Evolutionary conservation across 2,888 invertebrate species (phyloP).

Genomic region (Lucinisca nassula): DNA sequence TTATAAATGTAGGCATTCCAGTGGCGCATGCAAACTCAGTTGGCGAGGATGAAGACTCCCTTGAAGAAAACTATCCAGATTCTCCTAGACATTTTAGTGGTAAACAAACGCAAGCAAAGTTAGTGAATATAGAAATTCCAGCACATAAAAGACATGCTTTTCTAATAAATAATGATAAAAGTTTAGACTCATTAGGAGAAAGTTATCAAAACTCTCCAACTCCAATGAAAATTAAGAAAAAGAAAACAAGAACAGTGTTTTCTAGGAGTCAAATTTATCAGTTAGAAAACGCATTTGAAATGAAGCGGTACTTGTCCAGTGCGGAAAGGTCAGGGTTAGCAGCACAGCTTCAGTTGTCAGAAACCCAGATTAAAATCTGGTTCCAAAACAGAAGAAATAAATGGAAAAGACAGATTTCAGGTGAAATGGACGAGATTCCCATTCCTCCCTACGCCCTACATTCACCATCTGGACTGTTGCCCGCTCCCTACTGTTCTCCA

Average conservation of each 20-base stretch:
- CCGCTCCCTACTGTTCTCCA: slow-evolving; percentile 32
- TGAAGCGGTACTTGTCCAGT: slow-evolving; percentile 65
- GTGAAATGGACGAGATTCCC: slow-evolving; percentile 72
- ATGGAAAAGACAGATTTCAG: slow-evolving; percentile 72
- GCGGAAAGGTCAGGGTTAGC: slow-evolving; percentile 64
- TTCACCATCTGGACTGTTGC: slow-evolving; percentile 24
- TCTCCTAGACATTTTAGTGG: neutral
- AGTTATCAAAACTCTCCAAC: slow-evolving; percentile 65
- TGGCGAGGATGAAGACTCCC: neutral
- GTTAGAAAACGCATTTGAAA: slow-evolving; percentile 66
- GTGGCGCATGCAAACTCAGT: neutral
- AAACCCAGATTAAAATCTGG: slow-evolving; percentile 72
- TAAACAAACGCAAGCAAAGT: neutral
- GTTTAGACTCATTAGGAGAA: slow-evolving; percentile 67
- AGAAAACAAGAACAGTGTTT: slow-evolving; percentile 70
- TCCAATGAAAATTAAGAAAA: slow-evolving; percentile 63
- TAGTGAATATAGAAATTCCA: neutral
- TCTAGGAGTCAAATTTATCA: slow-evolving; percentile 67
- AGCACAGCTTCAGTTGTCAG: slow-evolving; percentile 53
- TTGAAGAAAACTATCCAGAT: neutral
- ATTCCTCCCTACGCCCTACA: slow-evolving; percentile 58
- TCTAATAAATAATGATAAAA: slow-evolving; percentile 40
- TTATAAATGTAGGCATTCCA: neutral
- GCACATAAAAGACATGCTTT: neutral
- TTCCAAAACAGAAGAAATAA: slow-evolving; percentile 73